These are phyloP conservation scores for Sinocyclocheilus grahami DNA, from an alignment of 2,113 vertebrate species.

Conservation along the genomic window DNA sequence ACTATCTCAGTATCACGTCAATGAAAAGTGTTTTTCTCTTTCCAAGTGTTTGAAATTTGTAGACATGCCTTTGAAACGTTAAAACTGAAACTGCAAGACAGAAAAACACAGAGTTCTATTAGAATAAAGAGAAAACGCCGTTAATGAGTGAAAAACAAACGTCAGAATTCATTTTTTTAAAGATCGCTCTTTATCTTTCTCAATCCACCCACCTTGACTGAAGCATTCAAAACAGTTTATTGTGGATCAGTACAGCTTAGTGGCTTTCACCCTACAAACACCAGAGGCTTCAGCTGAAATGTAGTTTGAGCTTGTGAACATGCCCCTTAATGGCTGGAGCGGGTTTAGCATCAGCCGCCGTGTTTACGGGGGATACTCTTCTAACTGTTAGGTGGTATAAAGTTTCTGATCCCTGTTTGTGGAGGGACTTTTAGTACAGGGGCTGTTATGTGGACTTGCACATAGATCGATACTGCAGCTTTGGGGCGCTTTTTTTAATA, in stretches of 20 bases:
- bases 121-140: neutral
- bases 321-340: neutral
- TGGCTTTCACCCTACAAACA: constrained; percentile 36
- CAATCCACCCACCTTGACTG: constrained; percentile 46
- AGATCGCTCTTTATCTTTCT: neutral
- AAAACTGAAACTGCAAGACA: neutral
- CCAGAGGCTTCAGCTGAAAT: constrained; percentile 3
- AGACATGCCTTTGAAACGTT: constrained; percentile 17
- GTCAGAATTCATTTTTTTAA: neutral
- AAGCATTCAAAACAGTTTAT: constrained; percentile 58
- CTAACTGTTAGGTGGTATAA: neutral
- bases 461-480: constrained; percentile 20
- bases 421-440: constrained; percentile 11
- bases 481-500: neutral
- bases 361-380: neutral
- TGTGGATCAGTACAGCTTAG: constrained; percentile 52
- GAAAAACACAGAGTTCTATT: neutral
- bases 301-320: constrained; percentile 12
- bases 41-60: neutral
- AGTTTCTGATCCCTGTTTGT: constrained; percentile 14
- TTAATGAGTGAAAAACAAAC: constrained; percentile 6
- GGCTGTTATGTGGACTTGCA: constrained; percentile 4
- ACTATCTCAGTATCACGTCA: constrained; percentile 32
- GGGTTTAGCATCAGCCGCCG: neutral
- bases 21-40: constrained; percentile 1